These are phyloP conservation scores for Halocaridina rubra DNA, from an alignment of 2,888 invertebrate species.

Conservation along the genomic window DNA sequence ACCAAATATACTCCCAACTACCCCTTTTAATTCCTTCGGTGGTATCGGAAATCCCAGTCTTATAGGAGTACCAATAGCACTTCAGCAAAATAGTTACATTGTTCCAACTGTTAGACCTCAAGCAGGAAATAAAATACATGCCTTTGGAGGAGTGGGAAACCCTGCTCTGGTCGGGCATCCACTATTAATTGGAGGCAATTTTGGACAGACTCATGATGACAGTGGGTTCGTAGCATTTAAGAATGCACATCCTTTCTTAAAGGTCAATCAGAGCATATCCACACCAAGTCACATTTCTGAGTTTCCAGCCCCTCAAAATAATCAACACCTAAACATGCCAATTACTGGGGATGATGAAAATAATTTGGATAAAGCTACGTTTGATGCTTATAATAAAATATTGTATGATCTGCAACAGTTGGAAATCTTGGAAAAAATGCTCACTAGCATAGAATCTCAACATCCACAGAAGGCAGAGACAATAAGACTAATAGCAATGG, in stretches of 20 bases:
- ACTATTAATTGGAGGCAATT: neutral
- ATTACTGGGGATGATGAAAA: no score
- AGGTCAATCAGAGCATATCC: neutral
- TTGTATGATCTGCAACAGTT: neutral
- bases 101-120: neutral
- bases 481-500: neutral
- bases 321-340: neutral
- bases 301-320: neutral
- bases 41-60: slow-evolving; percentile 26
- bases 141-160: slow-evolving; percentile 18
- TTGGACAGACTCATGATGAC: neutral
- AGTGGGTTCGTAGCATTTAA: neutral
- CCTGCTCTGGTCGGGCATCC: neutral
- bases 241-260: slow-evolving; percentile 1
- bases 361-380: no score
- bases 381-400: neutral
- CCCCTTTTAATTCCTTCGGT: neutral
- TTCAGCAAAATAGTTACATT: neutral
- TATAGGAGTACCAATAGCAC: neutral
- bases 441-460: neutral
- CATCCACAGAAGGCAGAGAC: neutral
- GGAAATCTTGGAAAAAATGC: neutral
- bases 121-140: neutral
- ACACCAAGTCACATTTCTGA: neutral
- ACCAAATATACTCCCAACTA: no score